These are phyloP conservation scores for Pelobates cultripes DNA, from an alignment of 2,797 vertebrate genomes.

Conservation along the genomic window DNA sequence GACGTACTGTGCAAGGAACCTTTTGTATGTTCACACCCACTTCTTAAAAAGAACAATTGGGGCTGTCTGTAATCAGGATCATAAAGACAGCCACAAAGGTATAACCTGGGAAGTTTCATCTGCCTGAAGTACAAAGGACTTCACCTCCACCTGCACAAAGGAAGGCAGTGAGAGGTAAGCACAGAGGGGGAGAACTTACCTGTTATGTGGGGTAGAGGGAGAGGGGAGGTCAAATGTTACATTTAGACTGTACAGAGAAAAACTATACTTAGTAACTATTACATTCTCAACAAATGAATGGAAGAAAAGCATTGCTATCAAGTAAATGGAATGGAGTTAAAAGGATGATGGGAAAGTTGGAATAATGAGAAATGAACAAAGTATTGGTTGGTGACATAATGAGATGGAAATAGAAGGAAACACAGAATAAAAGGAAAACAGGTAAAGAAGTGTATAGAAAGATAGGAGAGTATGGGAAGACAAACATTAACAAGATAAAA, in stretches of 20 bases:
- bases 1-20: slow-evolving; percentile 60
- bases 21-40: slow-evolving; percentile 57
- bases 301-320: too few relatives aligned
- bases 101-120: slow-evolving; percentile 28
- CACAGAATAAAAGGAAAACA: too few relatives aligned
- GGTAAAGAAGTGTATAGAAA: too few relatives aligned
- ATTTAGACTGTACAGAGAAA: neutral
- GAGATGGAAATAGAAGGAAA: too few relatives aligned
- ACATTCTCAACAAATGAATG: too few relatives aligned
- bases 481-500: too few relatives aligned
- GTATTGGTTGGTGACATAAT: too few relatives aligned
- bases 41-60: slow-evolving; percentile 58
- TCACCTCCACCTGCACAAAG: slow-evolving; percentile 1
- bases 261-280: neutral
- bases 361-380: too few relatives aligned
- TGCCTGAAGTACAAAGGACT: slow-evolving; percentile 21
- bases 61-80: slow-evolving; percentile 30
- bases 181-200: neutral
- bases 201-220: neutral
- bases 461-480: too few relatives aligned
- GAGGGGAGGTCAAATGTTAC: neutral
- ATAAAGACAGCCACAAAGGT: slow-evolving; percentile 34
- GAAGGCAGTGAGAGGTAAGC: slow-evolving; percentile 40
- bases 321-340: too few relatives aligned
- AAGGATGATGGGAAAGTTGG: too few relatives aligned